phyloP scores from a whole-genome alignment of 2,888 invertebrate species.

The Meiosimyza platycephala region DNA sequence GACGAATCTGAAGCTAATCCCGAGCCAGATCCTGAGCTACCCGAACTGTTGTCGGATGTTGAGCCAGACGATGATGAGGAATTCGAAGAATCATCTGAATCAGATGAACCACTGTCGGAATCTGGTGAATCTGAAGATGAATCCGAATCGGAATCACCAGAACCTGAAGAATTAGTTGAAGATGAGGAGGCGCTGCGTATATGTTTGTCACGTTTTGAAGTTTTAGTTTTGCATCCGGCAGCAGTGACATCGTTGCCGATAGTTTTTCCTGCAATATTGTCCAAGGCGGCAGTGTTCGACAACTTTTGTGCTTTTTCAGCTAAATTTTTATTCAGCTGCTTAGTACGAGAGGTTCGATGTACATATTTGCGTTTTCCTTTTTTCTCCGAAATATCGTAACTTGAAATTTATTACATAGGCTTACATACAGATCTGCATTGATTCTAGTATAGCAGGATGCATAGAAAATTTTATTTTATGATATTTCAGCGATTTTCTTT shows the following conservation, averaged over 20 bases:
- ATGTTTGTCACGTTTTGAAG: constrained; percentile 43
- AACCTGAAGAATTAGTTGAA: constrained; percentile 41
- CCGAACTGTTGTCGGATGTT: constrained; percentile 47
- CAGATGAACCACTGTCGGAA: constrained; percentile 43
- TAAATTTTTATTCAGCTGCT: constrained; percentile 77
- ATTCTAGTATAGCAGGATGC: too few relatives aligned
- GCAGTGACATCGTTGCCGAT: constrained; percentile 31
- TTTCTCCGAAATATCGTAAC: too few relatives aligned
- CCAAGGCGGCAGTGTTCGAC: constrained; percentile 32
- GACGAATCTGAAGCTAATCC: constrained; percentile 50
- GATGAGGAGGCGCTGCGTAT: constrained; percentile 16
- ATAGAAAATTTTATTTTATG: too few relatives aligned
- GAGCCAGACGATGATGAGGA: constrained; percentile 50
- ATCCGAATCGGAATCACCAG: constrained; percentile 42
- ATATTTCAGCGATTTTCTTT: too few relatives aligned
- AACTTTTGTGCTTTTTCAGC: constrained; percentile 53
- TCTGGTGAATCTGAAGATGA: constrained; percentile 46
- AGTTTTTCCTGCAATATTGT: constrained; percentile 44
- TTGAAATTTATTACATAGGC: too few relatives aligned
- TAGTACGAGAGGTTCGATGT: constrained; percentile 85
- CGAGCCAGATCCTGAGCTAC: constrained; percentile 51
- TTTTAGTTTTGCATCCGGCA: constrained; percentile 24
- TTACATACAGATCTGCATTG: too few relatives aligned
- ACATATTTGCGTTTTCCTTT: constrained; percentile 89
- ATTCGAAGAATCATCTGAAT: constrained; percentile 44